Base-by-base conservation (phyloP, 2,888 invertebrate species). In the Temnothorax rugatulus region DNA sequence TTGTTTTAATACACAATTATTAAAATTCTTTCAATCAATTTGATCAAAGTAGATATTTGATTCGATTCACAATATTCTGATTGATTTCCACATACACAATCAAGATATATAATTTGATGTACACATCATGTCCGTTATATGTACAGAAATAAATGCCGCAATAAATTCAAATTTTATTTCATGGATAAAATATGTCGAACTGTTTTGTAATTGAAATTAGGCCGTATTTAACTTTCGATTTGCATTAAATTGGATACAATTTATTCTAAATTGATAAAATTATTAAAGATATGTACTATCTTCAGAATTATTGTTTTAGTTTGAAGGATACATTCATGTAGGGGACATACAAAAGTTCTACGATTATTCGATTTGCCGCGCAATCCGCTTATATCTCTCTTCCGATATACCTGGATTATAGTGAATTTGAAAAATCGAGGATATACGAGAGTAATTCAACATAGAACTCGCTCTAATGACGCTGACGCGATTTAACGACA, bases 401-500 rank as follows among this genome's bases (percentile, higher is more conserved):
- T 5, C 2, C n/a, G n/a, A 13, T 54, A 8, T 54, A 8, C n/a
- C 21, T n/a, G 44, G 44, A 44, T 77, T 47, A 34, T 29, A 15
- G 29, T 18, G 41, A n/a, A 41, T 68, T 54, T 29, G 44, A 68
- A 69, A 77, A 77, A 54, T 77, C 41, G n/a, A 21, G 41, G 18
- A 41, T 57, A 8, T 29, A 41, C 52, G 68, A 47, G 15, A 9
- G 38, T 38, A 79, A 73, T 79, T 79, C 47, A 59, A 13, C 41
- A 34, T 59, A 57, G 59, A 59, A 79, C 41, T 13, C 57, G 21
- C 64, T 41, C 77, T 77, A 77, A 77, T 77, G 77, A 77, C n/a
- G 52, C 52, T 69, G 69, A 77, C 34, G 71, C 54, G 69, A 41
- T 77, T 77, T 73, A 73, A 81, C 74, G 47, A 73, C 52, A 47